phyloP scores from a whole-genome alignment of 2,113 vertebrate genomes.

The Erinaceus europaeus region DNA sequence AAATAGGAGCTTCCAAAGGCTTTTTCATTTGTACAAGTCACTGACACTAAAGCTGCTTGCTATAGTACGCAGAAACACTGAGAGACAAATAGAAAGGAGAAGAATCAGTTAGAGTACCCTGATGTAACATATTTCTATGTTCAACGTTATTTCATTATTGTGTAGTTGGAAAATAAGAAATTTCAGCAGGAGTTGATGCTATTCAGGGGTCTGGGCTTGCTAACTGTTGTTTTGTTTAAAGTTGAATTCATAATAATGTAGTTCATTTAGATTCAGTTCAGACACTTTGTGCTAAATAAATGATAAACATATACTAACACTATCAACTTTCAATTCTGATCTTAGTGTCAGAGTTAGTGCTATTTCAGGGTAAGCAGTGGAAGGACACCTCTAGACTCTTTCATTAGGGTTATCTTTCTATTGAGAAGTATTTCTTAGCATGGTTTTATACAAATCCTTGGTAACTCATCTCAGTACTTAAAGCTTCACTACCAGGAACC shows the following conservation, averaged over 20 bases:
- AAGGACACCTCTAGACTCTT: neutral
- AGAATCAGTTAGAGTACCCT: neutral
- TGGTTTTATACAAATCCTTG: neutral
- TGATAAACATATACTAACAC: neutral
- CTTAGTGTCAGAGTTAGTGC: neutral
- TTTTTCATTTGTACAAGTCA: neutral
- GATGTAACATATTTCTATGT: neutral
- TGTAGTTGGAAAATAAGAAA: neutral
- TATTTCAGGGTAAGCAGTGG: neutral
- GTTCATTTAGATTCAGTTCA: neutral
- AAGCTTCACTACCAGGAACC: conserved; percentile 40
- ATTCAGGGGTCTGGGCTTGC: neutral
- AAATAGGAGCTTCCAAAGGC: neutral
- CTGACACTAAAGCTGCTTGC: neutral
- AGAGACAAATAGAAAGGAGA: neutral
- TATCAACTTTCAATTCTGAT: conserved; percentile 17
- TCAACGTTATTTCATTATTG: neutral
- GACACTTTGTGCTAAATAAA: neutral
- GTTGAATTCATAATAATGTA: neutral
- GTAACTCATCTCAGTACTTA: conserved; percentile 27
- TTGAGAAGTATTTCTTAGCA: neutral
- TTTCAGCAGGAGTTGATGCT: neutral
- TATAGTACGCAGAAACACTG: neutral
- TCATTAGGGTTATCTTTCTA: neutral
- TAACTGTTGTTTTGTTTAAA: neutral